Conservation (phyloP, 2,113 vertebrate genomes). For the Acanthisitta chloris region DNA sequence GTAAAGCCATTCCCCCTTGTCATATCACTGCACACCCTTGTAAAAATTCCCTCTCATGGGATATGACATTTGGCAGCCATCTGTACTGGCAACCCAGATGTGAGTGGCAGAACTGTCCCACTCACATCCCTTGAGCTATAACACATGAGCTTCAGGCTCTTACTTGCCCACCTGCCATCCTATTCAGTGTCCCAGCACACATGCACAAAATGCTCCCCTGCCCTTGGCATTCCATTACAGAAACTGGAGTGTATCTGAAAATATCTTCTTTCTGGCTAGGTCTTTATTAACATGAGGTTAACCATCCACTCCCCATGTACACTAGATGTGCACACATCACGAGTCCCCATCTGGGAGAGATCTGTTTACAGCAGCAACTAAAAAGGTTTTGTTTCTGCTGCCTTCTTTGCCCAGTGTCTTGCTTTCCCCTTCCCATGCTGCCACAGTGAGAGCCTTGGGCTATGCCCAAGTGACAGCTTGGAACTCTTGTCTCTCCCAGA, state of each 20-base stretch:
- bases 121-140: neutral
- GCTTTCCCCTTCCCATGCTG: neutral
- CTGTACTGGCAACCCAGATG: neutral
- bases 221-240: neutral
- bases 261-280: neutral
- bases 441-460: neutral
- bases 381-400: neutral
- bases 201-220: rapidly evolving
- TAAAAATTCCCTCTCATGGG: neutral
- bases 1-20: neutral
- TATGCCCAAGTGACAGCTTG: rapidly evolving
- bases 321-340: neutral
- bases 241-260: neutral
- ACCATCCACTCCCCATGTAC: rapidly evolving
- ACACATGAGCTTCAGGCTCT: rapidly evolving
- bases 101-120: rapidly evolving
- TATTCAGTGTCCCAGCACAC: too few species aligned
- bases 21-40: neutral
- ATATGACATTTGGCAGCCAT: too few species aligned
- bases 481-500: neutral
- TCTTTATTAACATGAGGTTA: neutral
- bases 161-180: neutral
- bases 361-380: neutral
- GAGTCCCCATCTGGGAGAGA: rapidly evolving
- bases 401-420: neutral